Evolutionary conservation across 1,140 invertebrate species (phyloP).

Genomic region (Cepaea nemoralis): DNA sequence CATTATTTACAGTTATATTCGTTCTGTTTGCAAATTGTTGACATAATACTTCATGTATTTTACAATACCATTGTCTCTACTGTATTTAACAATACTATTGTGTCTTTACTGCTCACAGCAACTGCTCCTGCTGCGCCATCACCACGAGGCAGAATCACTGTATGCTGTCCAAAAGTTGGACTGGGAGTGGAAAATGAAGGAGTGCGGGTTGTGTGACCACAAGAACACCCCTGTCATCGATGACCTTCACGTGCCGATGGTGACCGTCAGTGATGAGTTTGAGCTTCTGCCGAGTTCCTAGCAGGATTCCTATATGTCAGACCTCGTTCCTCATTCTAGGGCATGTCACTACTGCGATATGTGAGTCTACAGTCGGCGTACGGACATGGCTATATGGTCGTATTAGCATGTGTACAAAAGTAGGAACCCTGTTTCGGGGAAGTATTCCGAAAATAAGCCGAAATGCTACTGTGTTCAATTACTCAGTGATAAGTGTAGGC

Average conservation of each 20-base stretch:
- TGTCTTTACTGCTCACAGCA: conserved; percentile 78
- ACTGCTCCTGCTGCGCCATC: conserved; percentile 90
- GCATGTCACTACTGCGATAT: neutral
- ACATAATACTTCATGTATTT: no score
- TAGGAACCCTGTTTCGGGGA: no score
- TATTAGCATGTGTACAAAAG: no score
- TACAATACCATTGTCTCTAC: no score
- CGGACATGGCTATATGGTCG: no score
- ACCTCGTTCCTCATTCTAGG: neutral
- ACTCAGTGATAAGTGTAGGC: no score
- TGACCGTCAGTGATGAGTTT: conserved; percentile 80
- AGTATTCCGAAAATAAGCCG: no score
- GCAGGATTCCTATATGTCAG: neutral
- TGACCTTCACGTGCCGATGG: conserved; percentile 91
- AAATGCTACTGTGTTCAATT: no score
- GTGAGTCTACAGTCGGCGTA: no score
- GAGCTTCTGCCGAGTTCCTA: conserved; percentile 43
- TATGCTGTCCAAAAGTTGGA: conserved; percentile 95
- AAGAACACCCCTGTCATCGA: conserved; percentile 74
- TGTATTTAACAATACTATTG: no score
- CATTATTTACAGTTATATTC: no score
- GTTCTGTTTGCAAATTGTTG: no score
- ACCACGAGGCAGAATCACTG: conserved; percentile 94
- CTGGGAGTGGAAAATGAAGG: conserved; percentile 96
- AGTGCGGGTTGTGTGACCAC: conserved; percentile 74